A percentile compares a stretch with the other conserved stretches of the same genome.
phyloP scores from a whole-genome alignment of 1,140 invertebrate species.

The Leucophenga varia region DNA sequence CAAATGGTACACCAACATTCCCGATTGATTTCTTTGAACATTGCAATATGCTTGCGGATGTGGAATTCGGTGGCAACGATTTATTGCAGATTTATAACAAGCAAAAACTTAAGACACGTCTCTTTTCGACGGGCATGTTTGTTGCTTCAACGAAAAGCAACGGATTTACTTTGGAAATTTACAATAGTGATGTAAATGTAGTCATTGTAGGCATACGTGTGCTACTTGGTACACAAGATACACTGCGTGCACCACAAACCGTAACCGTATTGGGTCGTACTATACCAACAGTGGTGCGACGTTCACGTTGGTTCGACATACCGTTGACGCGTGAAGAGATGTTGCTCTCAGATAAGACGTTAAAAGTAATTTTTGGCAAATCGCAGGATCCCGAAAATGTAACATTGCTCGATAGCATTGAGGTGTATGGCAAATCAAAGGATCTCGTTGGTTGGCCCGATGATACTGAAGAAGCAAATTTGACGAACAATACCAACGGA shows the following conservation, averaged over 20 bases:
- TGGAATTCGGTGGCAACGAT: slow-evolving; percentile 96
- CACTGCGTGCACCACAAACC: slow-evolving; percentile 73
- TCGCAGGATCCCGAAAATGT: slow-evolving; percentile 87
- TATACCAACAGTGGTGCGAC: slow-evolving; percentile 71
- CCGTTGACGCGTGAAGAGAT: slow-evolving; percentile 94
- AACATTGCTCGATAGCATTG: slow-evolving; percentile 91
- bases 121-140: slow-evolving; percentile 88
- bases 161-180: slow-evolving; percentile 87
- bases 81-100: slow-evolving; percentile 93
- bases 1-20: slow-evolving; percentile 61
- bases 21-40: slow-evolving; percentile 97
- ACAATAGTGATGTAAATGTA: slow-evolving; percentile 81
- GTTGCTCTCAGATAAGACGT: slow-evolving; percentile 87
- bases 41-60: slow-evolving; percentile 85
- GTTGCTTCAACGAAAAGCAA: slow-evolving; percentile 84
- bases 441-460: slow-evolving; percentile 97
- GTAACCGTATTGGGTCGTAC: slow-evolving; percentile 78
- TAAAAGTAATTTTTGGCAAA: slow-evolving; percentile 86
- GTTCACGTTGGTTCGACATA: slow-evolving; percentile 92
- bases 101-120: slow-evolving; percentile 88
- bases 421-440: slow-evolving; percentile 91
- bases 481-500: neutral
- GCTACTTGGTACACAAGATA: slow-evolving; percentile 82
- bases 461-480: slow-evolving; percentile 80
- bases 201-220: slow-evolving; percentile 88